These are phyloP conservation scores for Hylaea fasciaria DNA, from an alignment of 2,888 invertebrate genomes.

Conservation along the genomic window DNA sequence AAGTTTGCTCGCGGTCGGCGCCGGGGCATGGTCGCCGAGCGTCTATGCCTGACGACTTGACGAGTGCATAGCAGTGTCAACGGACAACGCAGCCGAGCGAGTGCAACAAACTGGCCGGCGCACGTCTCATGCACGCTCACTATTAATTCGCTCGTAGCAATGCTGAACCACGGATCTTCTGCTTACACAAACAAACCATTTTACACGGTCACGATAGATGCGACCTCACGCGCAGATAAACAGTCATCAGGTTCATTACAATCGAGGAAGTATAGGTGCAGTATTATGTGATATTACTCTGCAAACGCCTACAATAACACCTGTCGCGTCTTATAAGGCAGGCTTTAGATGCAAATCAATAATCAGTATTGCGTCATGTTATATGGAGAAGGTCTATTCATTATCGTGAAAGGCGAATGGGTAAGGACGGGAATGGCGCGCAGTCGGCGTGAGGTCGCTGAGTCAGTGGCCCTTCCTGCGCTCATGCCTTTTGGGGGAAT, in stretches of 20 bases:
- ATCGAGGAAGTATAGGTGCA: slow-evolving; percentile 24
- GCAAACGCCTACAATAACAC: slow-evolving; percentile 44
- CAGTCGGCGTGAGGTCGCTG: slow-evolving; percentile 67
- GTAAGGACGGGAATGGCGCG: slow-evolving; percentile 42
- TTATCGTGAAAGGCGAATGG: slow-evolving; percentile 74
- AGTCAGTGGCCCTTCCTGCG: slow-evolving; percentile 80
- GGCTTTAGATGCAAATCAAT: slow-evolving; percentile 66
- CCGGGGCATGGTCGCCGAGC: slow-evolving; percentile 34
- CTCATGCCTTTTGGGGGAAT: slow-evolving; percentile 70
- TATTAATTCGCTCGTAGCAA: slow-evolving; percentile 63
- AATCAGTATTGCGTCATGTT: slow-evolving; percentile 66
- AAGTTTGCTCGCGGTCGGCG: slow-evolving; percentile 56
- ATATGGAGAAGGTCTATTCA: slow-evolving; percentile 58
- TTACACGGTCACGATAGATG: slow-evolving; percentile 16
- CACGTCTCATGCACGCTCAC: slow-evolving; percentile 68
- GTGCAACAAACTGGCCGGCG: slow-evolving; percentile 74
- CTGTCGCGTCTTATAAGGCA: slow-evolving; percentile 58
- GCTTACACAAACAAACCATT: slow-evolving; percentile 38
- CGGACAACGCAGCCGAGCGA: slow-evolving; percentile 65
- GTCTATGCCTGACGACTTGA: slow-evolving; percentile 40
- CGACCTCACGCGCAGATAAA: slow-evolving; percentile 23
- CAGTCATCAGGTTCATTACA: slow-evolving; percentile 12
- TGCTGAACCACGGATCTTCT: slow-evolving; percentile 52
- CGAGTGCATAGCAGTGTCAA: slow-evolving; percentile 64
- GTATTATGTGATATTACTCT: slow-evolving; percentile 26